These are phyloP conservation scores for Nycteola revayana DNA, from an alignment of 2,888 invertebrate genomes.

Conservation along the genomic window DNA sequence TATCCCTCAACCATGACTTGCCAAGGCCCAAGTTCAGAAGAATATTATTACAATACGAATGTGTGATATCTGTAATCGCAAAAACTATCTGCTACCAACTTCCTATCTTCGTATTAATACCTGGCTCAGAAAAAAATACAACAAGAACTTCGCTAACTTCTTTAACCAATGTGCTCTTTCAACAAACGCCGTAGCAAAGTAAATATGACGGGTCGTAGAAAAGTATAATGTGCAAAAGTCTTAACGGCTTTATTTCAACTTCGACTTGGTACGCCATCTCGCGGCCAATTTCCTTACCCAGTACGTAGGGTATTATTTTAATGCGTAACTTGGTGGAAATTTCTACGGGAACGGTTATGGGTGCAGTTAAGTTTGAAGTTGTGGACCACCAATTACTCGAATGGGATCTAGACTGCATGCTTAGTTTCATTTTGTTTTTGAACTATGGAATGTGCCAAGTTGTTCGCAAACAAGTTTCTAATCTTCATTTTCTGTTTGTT, in stretches of 20 bases:
- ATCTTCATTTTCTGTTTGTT: conserved; percentile 14
- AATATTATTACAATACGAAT: too few relatives aligned
- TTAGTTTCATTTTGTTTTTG: conserved; percentile 47
- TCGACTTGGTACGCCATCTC: conserved; percentile 54
- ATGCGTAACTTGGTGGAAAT: conserved; percentile 58
- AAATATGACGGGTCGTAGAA: conserved; percentile 29
- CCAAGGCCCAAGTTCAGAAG: too few relatives aligned
- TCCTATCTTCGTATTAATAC: too few relatives aligned
- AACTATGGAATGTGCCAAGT: conserved; percentile 16
- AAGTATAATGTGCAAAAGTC: conserved; percentile 53
- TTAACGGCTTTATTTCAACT: conserved; percentile 64
- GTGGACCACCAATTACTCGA: conserved; percentile 61
- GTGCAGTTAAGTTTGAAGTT: conserved; percentile 58
- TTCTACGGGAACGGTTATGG: conserved; percentile 57
- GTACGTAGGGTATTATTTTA: conserved; percentile 58
- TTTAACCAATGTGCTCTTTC: conserved; percentile 8
- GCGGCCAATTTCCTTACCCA: conserved; percentile 63
- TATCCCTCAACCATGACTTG: too few relatives aligned
- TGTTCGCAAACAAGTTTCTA: conserved; percentile 22
- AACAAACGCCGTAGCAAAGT: conserved; percentile 21
- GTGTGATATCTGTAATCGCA: too few relatives aligned
- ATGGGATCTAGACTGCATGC: conserved; percentile 48
- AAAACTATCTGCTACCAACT: too few relatives aligned
- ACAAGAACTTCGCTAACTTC: conserved; percentile 10
- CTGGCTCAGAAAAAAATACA: not conserved